phyloP scores from a whole-genome alignment of 53 echinoderm and acorn worm genomes.

The Stichopus horrens region DNA sequence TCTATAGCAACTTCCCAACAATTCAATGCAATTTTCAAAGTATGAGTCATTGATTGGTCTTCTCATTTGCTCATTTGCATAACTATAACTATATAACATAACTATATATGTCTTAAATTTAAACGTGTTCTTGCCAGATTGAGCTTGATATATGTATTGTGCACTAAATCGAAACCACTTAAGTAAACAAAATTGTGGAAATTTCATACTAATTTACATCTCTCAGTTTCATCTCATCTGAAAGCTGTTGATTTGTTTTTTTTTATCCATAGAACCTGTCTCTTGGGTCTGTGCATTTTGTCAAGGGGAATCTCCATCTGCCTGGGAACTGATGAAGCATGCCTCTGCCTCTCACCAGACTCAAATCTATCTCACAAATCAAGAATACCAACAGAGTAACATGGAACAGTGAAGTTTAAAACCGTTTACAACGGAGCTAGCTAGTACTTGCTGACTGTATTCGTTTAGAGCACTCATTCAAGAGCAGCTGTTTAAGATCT shows the following conservation, averaged over 20 bases:
- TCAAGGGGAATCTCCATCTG: slow-evolving; percentile 59
- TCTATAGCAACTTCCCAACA: too few relatives aligned
- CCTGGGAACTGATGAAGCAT: slow-evolving; percentile 97
- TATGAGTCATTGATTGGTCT: too few relatives aligned
- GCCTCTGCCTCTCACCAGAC: slow-evolving; percentile 68
- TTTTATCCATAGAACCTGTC: slow-evolving; percentile 65
- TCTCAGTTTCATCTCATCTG: background rate
- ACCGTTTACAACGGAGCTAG: background rate
- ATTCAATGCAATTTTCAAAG: too few relatives aligned
- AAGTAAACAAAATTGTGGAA: too few relatives aligned
- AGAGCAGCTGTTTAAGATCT: slow-evolving; percentile 2
- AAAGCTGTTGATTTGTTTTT: background rate
- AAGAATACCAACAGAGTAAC: slow-evolving; percentile 16
- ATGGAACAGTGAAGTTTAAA: slow-evolving; percentile 21
- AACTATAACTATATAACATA: too few relatives aligned
- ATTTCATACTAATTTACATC: too few relatives aligned
- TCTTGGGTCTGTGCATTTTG: slow-evolving; percentile 87
- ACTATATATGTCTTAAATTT: too few relatives aligned
- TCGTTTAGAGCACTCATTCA: slow-evolving; percentile 2
- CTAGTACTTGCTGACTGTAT: background rate
- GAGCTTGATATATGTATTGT: too few relatives aligned
- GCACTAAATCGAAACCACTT: too few relatives aligned
- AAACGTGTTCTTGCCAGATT: too few relatives aligned
- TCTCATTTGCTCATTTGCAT: too few relatives aligned
- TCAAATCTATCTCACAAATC: slow-evolving; percentile 68